Evolutionary conservation across 2,797 vertebrate genomes (phyloP).

Genomic region (Syngnathus acus): DNA sequence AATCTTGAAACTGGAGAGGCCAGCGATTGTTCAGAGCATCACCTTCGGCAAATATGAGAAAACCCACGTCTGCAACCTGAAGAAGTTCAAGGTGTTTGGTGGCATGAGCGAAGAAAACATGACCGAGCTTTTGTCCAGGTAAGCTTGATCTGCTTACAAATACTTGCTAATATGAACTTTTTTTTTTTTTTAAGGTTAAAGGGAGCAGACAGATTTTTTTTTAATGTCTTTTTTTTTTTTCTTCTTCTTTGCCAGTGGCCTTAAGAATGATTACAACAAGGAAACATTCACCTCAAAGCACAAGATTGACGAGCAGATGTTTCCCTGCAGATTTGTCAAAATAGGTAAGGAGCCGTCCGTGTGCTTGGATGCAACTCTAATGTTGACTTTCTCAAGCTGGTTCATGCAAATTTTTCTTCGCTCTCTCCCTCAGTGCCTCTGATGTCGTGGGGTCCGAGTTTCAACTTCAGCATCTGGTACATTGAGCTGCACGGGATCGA

Average conservation of each 20-base stretch:
- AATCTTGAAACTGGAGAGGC: conserved; percentile 95
- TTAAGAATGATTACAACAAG: conserved; percentile 99
- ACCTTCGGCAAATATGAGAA: conserved; percentile 99
- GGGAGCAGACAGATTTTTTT: neutral
- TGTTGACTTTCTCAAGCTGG: neutral
- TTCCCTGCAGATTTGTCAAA: conserved; percentile 98
- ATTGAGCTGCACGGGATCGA: conserved; percentile 97
- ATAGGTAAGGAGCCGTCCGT: conserved; percentile 80
- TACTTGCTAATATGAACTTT: neutral
- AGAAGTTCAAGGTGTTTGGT: conserved; percentile 99
- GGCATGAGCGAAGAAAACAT: conserved; percentile 99
- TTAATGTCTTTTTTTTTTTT: neutral
- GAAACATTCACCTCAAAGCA: conserved; percentile 99
- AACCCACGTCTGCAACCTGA: conserved; percentile 97
- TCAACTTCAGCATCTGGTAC: conserved; percentile 99
- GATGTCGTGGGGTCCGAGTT: conserved; percentile 98
- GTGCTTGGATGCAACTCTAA: neutral
- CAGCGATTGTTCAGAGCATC: conserved; percentile 94
- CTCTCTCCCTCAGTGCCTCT: conserved; percentile 81
- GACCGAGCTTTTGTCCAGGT: conserved; percentile 97
- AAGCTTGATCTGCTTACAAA: conserved; percentile 18
- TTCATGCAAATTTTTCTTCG: neutral
- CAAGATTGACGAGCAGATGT: conserved; percentile 99
- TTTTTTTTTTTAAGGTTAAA: neutral
- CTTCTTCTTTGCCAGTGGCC: conserved; percentile 73